phyloP scores from a whole-genome alignment of 2,888 invertebrate species.

The Synanthedon vespiformis region DNA sequence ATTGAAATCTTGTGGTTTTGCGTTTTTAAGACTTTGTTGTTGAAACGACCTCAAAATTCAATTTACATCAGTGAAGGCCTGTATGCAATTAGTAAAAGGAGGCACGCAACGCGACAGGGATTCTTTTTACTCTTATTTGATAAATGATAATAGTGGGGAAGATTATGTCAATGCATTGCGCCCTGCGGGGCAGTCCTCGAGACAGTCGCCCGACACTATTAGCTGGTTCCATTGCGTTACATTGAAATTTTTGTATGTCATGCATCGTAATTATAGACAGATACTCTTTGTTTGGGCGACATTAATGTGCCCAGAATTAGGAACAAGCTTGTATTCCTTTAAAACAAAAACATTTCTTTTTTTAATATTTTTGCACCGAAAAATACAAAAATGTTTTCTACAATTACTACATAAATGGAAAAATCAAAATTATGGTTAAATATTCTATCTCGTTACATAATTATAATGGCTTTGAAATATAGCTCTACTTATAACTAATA shows the following conservation, averaged over 20 bases:
- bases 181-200: conserved; percentile 32
- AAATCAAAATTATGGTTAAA: no score
- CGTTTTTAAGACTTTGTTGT: no score
- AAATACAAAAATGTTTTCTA: no score
- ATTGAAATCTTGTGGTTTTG: no score
- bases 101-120: conserved; percentile 62
- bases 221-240: conserved; percentile 40
- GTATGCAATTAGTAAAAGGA: conserved; percentile 33
- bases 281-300: conserved; percentile 24
- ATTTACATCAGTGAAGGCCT: not conserved
- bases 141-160: conserved; percentile 55
- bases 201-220: conserved; percentile 21
- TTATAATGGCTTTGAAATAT: no score
- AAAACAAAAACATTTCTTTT: no score
- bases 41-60: conserved; percentile 1
- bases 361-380: no score
- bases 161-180: conserved; percentile 46
- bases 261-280: conserved; percentile 46
- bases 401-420: no score
- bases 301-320: conserved; percentile 7
- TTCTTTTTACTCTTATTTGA: conserved; percentile 47
- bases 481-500: no score
- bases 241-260: conserved; percentile 58
- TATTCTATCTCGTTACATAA: no score
- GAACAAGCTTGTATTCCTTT: no score